A percentile compares a stretch with the other conserved stretches of the same genome.
phyloP scores from a whole-genome alignment of 2,113 vertebrate genomes.

The Canis aureus region DNA sequence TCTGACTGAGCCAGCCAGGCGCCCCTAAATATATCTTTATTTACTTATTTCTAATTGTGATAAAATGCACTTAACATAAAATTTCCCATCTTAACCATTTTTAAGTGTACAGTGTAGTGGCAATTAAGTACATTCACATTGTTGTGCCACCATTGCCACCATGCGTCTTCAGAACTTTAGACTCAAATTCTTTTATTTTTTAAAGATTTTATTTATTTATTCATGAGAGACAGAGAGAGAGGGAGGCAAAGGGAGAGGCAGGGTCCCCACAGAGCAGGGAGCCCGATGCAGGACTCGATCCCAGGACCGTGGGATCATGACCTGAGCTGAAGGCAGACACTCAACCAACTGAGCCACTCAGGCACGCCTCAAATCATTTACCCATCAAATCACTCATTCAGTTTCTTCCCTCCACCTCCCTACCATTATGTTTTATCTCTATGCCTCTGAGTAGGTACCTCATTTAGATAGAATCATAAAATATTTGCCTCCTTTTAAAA shows the following conservation, averaged over 20 bases:
- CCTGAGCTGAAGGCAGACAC: too few relatives aligned
- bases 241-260: too few relatives aligned
- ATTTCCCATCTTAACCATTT: not conserved
- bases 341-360: too few relatives aligned
- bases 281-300: too few relatives aligned
- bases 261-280: too few relatives aligned
- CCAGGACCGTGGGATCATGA: too few relatives aligned
- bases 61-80: not conserved
- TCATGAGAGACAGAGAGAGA: too few relatives aligned
- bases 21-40: not conserved
- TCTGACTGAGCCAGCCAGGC: not conserved
- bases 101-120: not conserved
- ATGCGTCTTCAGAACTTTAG: not conserved
- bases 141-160: not conserved
- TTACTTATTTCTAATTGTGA: slow-evolving; percentile 13
- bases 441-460: not conserved
- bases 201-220: too few relatives aligned
- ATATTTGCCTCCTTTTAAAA: not conserved
- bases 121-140: not conserved
- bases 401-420: not conserved
- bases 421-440: not conserved
- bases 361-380: not conserved
- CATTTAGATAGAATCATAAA: not conserved
- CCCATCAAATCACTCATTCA: not conserved
- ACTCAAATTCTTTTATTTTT: not conserved